Evolutionary conservation across 2,888 invertebrate genomes (phyloP), one percentile per base, ranked within the genome.

Genomic region (Acholoe squamosa): DNA sequence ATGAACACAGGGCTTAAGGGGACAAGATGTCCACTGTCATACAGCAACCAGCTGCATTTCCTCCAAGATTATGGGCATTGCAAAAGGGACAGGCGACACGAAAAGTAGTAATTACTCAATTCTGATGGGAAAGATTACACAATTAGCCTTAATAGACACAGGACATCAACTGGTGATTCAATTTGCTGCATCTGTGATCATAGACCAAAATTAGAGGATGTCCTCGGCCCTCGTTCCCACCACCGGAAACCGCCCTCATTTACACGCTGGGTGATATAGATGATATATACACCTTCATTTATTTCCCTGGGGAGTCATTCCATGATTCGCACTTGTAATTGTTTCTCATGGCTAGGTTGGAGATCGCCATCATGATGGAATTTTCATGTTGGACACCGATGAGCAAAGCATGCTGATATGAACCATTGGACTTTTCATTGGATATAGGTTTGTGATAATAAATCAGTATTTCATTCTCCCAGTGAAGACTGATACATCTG

Each of bases 111-210:
- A 71, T 71, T 71, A 71, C 71, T 71, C 71, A 14, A 71, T 71
- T 71, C 71, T 71, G 71, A 71, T 71, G 71, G 71, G 71, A 71
- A 71, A 71, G 71, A 71, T 71, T 71, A 71, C 71, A 71, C 71
- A 71, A 71, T 71, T 71, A 71, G n/a, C 71, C 71, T 71, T 71
- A 71, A 71, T 71, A 71, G 71, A 25, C 71, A n/a, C n/a, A 14
- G 71, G 25, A 71, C 71, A 71, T 71, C 25, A 71, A 25, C 71
- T 25, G 71, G 7, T 71, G 71, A 71, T 71, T 71, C n/a, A 71
- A 71, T 71, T 71, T 71, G 28, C n/a, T 71, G 71, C n/a, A 71
- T 28, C 14, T n/a, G 71, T 71, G 71, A 71, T 71, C 71, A 71
- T 71, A 71, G 71, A 71, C 71, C n/a, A 71, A 25, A 71, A 71